phyloP scores from a whole-genome alignment of 2,797 vertebrate genomes.

The Sarcophilus harrisii region DNA sequence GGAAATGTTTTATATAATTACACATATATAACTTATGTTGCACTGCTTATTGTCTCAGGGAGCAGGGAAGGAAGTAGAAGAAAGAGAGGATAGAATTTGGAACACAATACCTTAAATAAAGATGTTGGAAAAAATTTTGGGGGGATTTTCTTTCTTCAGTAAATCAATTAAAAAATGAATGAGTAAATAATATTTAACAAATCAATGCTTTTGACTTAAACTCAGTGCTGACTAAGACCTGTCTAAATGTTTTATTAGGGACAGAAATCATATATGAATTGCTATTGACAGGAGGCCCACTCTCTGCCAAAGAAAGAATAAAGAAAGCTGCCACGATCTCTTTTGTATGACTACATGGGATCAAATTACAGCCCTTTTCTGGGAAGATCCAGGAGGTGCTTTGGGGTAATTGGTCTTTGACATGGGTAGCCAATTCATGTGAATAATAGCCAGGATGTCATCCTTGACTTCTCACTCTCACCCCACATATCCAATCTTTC shows the following conservation, averaged over 20 bases:
- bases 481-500: neutral
- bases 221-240: neutral
- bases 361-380: constrained; percentile 7
- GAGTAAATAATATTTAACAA: neutral
- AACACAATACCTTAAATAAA: neutral
- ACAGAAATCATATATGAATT: neutral
- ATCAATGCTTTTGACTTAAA: neutral
- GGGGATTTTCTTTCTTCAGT: neutral
- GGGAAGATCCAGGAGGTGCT: constrained; percentile 5
- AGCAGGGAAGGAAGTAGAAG: too few species aligned
- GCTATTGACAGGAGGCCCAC: neutral
- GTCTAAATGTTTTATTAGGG: constrained; percentile 25
- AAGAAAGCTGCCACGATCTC: neutral
- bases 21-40: neutral
- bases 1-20: neutral
- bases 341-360: constrained; percentile 18
- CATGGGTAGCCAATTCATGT: neutral
- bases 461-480: neutral
- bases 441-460: neutral
- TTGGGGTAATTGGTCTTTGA: constrained; percentile 37
- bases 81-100: too few species aligned
- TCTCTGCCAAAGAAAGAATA: constrained; percentile 8
- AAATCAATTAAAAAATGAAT: neutral
- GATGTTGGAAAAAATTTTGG: neutral
- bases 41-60: neutral